A percentile compares a stretch with the other conserved stretches of the same genome.
Conservation (phyloP, 2,113 vertebrate species). For the Neomonachus schauinslandi region DNA sequence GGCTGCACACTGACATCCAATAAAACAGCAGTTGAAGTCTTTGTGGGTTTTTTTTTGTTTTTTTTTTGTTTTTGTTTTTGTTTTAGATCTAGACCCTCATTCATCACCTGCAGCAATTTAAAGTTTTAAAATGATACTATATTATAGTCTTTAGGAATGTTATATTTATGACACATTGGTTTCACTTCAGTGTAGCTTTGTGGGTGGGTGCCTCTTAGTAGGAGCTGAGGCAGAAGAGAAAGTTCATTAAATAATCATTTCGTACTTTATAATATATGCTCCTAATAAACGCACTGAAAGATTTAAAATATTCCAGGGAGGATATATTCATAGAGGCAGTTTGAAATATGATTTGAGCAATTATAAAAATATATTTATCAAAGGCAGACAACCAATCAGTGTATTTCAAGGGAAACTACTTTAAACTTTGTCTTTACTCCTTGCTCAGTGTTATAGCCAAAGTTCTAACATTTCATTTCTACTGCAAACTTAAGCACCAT, state of each 20-base stretch:
- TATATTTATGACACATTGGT: slow-evolving; percentile 53
- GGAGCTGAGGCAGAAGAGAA: slow-evolving; percentile 62
- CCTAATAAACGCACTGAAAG: slow-evolving; percentile 65
- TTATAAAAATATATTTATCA: slow-evolving; percentile 69
- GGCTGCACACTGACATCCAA: not conserved
- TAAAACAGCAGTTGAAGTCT: not conserved
- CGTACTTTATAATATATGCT: slow-evolving; percentile 67
- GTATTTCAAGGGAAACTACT: slow-evolving; percentile 33
- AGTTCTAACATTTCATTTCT: not conserved
- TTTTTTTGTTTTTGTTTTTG: not conserved
- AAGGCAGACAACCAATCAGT: slow-evolving; percentile 16
- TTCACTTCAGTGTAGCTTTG: slow-evolving; percentile 48
- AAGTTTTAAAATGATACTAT: slow-evolving; percentile 47
- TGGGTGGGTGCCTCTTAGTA: slow-evolving; percentile 45
- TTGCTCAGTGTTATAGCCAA: not conserved
- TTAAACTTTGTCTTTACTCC: not conserved
- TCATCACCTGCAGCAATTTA: not conserved
- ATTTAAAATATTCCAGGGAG: slow-evolving; percentile 67
- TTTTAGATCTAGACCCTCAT: not conserved
- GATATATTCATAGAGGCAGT: slow-evolving; percentile 18
- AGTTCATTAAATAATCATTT: slow-evolving; percentile 74
- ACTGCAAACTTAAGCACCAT: not conserved
- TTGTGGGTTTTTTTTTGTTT: not conserved
- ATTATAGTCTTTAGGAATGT: not conserved
- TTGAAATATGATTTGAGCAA: slow-evolving; percentile 66